Conservation (phyloP, 2,113 vertebrate species). For the Gymnogyps californianus region DNA sequence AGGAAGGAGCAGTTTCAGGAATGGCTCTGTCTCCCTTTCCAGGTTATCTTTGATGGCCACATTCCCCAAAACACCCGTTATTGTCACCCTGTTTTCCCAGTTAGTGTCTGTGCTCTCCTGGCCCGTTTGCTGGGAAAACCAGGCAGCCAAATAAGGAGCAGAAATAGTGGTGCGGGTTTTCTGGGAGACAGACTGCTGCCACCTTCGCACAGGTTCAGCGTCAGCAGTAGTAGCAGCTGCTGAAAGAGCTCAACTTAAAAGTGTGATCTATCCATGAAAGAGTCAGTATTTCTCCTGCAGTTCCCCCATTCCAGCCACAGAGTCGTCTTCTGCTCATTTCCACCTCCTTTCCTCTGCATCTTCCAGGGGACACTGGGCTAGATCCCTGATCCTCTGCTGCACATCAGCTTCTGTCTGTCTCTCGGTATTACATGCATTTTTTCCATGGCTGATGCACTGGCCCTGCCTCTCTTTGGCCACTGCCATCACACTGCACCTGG, state of each 20-base stretch:
- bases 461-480: not conserved
- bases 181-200: not conserved
- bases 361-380: not conserved
- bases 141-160: not conserved
- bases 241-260: not conserved
- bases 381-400: not conserved
- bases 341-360: not conserved
- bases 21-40: not conserved
- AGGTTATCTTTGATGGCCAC: not conserved
- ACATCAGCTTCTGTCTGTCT: not conserved
- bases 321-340: not conserved
- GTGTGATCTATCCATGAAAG: too few relatives aligned
- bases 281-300: not conserved
- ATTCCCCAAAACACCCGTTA: not conserved
- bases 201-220: not conserved
- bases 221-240: not conserved
- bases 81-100: not conserved
- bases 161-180: not conserved
- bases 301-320: not conserved
- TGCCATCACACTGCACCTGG: not conserved
- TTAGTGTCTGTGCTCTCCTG: not conserved
- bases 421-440: fast-evolving
- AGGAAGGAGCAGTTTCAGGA: not conserved
- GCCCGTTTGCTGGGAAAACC: not conserved
- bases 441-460: not conserved